Percentiles rank a stretch among this genome's conserved stretches.
These are phyloP conservation scores for Notamacropus eugenii DNA, from an alignment of 2,797 vertebrate genomes.

Conservation along the genomic window DNA sequence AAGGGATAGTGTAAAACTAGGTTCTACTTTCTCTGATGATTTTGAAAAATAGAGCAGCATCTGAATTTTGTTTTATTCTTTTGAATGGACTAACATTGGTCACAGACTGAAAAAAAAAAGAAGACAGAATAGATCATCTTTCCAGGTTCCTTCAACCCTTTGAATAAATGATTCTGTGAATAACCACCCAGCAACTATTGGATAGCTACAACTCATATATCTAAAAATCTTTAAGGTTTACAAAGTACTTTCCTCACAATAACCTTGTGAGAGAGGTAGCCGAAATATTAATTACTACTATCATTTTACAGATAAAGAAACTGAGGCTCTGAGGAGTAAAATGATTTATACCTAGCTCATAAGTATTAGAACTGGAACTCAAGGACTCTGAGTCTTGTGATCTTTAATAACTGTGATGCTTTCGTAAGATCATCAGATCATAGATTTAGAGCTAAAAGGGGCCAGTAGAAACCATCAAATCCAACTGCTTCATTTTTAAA, in stretches of 20 bases:
- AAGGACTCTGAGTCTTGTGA: background rate
- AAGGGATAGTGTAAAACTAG: background rate
- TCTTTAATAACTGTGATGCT: background rate
- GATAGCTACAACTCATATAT: background rate
- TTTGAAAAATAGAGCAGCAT: background rate
- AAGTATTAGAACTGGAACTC: background rate
- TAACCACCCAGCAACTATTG: background rate
- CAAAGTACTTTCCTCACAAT: background rate
- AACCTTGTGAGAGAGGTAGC: background rate
- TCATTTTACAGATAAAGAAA: background rate
- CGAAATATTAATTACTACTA: background rate
- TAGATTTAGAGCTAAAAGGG: background rate
- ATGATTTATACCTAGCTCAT: background rate
- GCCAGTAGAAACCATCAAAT: background rate
- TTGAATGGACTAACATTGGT: background rate
- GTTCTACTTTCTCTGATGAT: background rate
- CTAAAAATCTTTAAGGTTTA: background rate
- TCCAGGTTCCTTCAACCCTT: background rate
- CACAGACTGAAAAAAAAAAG: background rate
- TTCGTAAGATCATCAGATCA: background rate
- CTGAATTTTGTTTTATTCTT: background rate
- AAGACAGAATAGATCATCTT: background rate
- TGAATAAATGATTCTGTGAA: background rate
- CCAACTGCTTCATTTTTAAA: background rate
- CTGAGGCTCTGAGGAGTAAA: background rate